A percentile compares a stretch with the other conserved stretches of the same genome.
phyloP scores from a whole-genome alignment of 2,888 invertebrate species.

The Drosophila paramelanica region DNA sequence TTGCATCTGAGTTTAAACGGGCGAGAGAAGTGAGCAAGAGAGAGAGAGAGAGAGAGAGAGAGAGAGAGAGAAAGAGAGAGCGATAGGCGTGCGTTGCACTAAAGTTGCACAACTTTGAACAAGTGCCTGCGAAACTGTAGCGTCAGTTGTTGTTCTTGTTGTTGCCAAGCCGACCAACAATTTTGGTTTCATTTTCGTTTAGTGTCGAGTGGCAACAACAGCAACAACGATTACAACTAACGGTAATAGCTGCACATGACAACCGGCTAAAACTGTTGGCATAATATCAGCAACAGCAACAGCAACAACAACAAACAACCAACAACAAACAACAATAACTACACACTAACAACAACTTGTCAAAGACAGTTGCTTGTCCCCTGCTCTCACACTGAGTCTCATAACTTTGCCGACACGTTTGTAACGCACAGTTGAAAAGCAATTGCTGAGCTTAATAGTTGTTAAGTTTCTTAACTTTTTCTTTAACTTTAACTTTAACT shows the following conservation, averaged over 20 bases:
- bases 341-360: slow-evolving; percentile 36
- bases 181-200: slow-evolving; percentile 78
- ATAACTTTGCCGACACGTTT: slow-evolving; percentile 16
- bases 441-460: neutral
- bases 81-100: slow-evolving; percentile 1
- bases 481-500: no score
- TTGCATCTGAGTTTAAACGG: neutral
- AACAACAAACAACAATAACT: slow-evolving; percentile 9
- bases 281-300: slow-evolving; percentile 43
- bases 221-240: slow-evolving; percentile 59
- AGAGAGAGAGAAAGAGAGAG: neutral
- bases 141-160: slow-evolving; percentile 19
- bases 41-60: neutral
- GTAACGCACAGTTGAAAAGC: slow-evolving; percentile 8
- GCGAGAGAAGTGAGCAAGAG: neutral
- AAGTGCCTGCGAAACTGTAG: slow-evolving; percentile 69
- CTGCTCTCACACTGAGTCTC: slow-evolving; percentile 13
- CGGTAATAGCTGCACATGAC: slow-evolving; percentile 78
- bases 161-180: slow-evolving; percentile 50
- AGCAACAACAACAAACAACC: slow-evolving; percentile 17
- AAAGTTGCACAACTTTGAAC: slow-evolving; percentile 46
- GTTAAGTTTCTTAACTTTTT: neutral
- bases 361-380: slow-evolving; percentile 48
- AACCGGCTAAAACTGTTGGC: slow-evolving; percentile 71
- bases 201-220: slow-evolving; percentile 75